These are phyloP conservation scores for Diphyllodes magnificus DNA, from an alignment of 2,113 vertebrate species.

Conservation along the genomic window DNA sequence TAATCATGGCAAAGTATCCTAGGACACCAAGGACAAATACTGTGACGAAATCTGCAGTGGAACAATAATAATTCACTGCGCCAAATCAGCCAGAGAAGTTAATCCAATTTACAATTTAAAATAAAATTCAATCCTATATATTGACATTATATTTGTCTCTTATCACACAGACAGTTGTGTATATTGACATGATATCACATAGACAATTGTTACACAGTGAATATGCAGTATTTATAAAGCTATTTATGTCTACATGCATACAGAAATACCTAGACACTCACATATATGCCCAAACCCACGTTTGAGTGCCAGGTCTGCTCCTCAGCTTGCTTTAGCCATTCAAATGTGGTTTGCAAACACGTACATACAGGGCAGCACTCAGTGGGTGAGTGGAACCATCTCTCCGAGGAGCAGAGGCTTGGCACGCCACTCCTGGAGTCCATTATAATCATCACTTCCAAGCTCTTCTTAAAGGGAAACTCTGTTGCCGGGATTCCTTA, in stretches of 20 bases:
- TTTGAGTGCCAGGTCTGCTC: not conserved
- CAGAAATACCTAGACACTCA: not conserved
- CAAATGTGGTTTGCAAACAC: not conserved
- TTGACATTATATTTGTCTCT: not conserved
- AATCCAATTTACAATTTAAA: not conserved
- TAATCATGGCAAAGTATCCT: not conserved
- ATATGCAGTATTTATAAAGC: not conserved
- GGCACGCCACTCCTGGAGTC: not conserved
- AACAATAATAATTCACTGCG: not conserved
- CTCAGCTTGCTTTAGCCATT: not conserved
- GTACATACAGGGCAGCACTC: not conserved
- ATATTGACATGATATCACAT: not conserved
- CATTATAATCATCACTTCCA: not conserved
- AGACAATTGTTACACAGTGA: not conserved
- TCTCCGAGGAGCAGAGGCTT: not conserved
- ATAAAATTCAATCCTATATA: not conserved
- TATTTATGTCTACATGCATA: not conserved
- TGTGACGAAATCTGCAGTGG: not conserved
- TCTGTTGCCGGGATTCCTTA: not conserved
- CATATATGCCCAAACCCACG: not conserved
- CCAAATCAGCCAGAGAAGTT: not conserved
- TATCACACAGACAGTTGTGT: not conserved
- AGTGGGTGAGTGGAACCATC: not conserved
- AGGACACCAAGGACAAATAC: not conserved
- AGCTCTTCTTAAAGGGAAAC: not conserved